Conservation (phyloP, 1,140 invertebrate species). For the Bicyclus anynana region DNA sequence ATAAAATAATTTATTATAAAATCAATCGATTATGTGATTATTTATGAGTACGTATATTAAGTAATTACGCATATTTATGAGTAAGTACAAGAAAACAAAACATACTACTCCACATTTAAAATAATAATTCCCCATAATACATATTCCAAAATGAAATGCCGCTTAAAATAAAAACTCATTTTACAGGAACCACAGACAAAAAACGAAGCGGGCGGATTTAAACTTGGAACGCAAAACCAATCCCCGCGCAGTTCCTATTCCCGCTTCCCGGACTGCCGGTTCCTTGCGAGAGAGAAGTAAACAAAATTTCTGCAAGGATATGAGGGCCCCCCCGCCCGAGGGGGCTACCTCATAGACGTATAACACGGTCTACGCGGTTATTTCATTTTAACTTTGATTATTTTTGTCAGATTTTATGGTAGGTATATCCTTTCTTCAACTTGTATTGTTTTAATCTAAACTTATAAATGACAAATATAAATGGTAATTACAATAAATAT, state of each 20-base stretch:
- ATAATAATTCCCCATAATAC: neutral
- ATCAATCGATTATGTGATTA: too few relatives aligned
- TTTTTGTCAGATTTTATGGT: too few relatives aligned
- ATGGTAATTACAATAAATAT: too few relatives aligned
- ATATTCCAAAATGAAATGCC: neutral
- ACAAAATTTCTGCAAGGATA: constrained; percentile 75
- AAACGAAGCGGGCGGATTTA: constrained; percentile 40
- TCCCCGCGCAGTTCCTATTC: constrained; percentile 59
- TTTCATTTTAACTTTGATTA: neutral
- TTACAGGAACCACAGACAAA: constrained; percentile 27
- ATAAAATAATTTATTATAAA: too few relatives aligned
- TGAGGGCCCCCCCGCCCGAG: constrained; percentile 45
- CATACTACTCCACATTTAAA: neutral
- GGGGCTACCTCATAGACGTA: constrained; percentile 15
- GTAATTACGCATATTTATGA: too few relatives aligned
- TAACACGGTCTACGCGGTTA: neutral
- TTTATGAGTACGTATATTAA: too few relatives aligned
- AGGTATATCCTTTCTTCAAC: too few relatives aligned
- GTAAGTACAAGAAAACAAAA: too few relatives aligned
- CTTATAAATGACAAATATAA: too few relatives aligned
- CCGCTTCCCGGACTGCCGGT: constrained; percentile 59
- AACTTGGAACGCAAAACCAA: constrained; percentile 59
- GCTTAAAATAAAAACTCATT: constrained; percentile 18
- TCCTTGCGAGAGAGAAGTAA: constrained; percentile 72
- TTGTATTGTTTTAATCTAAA: too few relatives aligned